Conservation (phyloP, 2,888 invertebrate genomes). For the Phalangium opilio region DNA sequence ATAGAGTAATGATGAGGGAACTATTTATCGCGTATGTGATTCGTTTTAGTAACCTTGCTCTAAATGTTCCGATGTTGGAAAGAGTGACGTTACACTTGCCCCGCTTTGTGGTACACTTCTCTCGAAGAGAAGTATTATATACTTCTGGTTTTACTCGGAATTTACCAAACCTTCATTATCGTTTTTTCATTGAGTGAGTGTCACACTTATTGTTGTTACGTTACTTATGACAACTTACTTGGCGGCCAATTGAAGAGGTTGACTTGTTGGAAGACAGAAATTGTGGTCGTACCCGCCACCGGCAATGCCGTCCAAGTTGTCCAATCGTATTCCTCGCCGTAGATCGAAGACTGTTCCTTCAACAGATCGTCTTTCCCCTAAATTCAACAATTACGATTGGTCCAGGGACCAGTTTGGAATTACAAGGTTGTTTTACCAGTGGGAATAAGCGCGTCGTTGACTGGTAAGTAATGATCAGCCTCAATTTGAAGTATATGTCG, state of each 20-base stretch:
- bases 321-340: slow-evolving; percentile 46
- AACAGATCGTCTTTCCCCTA: slow-evolving; percentile 53
- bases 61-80: too few species aligned
- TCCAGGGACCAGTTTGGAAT: not conserved
- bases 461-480: slow-evolving; percentile 57
- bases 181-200: too few species aligned
- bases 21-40: too few species aligned
- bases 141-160: too few species aligned
- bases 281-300: slow-evolving; percentile 66
- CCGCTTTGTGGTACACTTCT: too few species aligned
- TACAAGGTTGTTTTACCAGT: slow-evolving; percentile 39
- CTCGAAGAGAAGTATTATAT: too few species aligned
- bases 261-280: slow-evolving; percentile 46
- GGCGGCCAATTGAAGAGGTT: slow-evolving; percentile 4
- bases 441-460: slow-evolving; percentile 52
- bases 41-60: too few species aligned
- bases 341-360: slow-evolving; percentile 58
- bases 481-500: slow-evolving; percentile 39
- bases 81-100: too few species aligned
- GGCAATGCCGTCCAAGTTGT: slow-evolving; percentile 46
- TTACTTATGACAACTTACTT: too few species aligned
- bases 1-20: too few species aligned
- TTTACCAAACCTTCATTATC: too few species aligned
- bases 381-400: slow-evolving; percentile 2
- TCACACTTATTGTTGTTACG: too few species aligned